These are phyloP conservation scores for Porites australiensis DNA, from an alignment of 64 coral and sea anemone genomes.

Conservation along the genomic window DNA sequence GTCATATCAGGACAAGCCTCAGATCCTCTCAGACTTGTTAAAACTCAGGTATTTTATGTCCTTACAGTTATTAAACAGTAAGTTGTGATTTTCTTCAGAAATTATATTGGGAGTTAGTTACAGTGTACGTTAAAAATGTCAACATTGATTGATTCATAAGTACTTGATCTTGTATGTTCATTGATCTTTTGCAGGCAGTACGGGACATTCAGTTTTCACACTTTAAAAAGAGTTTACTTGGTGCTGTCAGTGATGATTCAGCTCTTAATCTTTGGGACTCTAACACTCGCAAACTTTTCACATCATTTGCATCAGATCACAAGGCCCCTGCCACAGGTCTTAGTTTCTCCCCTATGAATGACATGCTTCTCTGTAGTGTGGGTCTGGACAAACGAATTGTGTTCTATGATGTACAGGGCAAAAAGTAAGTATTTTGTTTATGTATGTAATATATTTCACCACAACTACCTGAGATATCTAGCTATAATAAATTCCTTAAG, in stretches of 20 bases:
- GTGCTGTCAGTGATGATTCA: conserved; percentile 96
- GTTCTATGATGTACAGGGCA: conserved; percentile 93
- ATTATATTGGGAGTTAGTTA: too few species aligned
- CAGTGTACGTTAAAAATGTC: too few species aligned
- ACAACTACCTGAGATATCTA: too few species aligned
- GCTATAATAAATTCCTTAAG: too few species aligned
- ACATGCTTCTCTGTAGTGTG: conserved; percentile 90
- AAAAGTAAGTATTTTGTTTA: conserved; percentile 80
- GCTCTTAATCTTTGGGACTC: conserved; percentile 97
- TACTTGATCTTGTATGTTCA: not conserved
- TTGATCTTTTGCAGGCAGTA: conserved; percentile 69
- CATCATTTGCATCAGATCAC: conserved; percentile 94
- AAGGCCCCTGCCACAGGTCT: conserved; percentile 87
- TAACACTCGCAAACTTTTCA: conserved; percentile 81
- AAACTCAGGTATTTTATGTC: conserved; percentile 81
- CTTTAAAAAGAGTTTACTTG: conserved; percentile 95
- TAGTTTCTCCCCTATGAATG: conserved; percentile 97
- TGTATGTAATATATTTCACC: not conserved
- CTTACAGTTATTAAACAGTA: too few species aligned
- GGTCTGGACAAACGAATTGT: conserved; percentile 96
- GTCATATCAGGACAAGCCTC: conserved; percentile 93
- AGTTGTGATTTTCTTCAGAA: too few species aligned
- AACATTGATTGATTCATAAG: not conserved
- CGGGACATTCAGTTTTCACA: conserved; percentile 85
- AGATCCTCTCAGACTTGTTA: conserved; percentile 77